These are phyloP conservation scores for Latheticus oryzae DNA, from an alignment of 2,888 invertebrate genomes.

Conservation along the genomic window DNA sequence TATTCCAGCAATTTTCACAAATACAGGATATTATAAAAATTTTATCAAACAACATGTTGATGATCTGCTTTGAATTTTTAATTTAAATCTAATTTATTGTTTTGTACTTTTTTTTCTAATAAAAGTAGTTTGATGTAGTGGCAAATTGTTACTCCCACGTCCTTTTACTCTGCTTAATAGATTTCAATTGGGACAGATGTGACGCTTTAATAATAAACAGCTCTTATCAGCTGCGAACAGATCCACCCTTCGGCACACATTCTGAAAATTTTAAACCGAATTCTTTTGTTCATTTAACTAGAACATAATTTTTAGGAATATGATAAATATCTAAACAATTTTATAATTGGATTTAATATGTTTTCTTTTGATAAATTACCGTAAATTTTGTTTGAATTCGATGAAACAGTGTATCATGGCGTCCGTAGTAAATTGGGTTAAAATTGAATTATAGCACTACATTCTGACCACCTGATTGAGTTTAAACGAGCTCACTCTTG, in stretches of 20 bases:
- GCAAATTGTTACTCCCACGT: slow-evolving; percentile 26
- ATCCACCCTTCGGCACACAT: slow-evolving; percentile 27
- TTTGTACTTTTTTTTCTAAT: slow-evolving; percentile 30
- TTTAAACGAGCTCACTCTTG: slow-evolving; percentile 20
- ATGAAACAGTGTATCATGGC: slow-evolving; percentile 10
- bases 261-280: slow-evolving; percentile 13
- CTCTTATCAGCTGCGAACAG: slow-evolving; percentile 33
- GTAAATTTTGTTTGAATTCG: neutral
- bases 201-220: slow-evolving; percentile 29
- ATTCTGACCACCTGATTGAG: slow-evolving; percentile 41
- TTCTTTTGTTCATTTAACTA: neutral
- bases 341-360: too few species aligned
- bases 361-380: too few species aligned
- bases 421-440: slow-evolving; percentile 32
- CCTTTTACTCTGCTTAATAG: slow-evolving; percentile 13
- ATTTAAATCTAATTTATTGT: slow-evolving; percentile 19
- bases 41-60: slow-evolving; percentile 29
- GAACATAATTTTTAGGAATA: slow-evolving; percentile 1
- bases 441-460: slow-evolving; percentile 40
- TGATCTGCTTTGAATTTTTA: slow-evolving; percentile 22
- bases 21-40: slow-evolving; percentile 21
- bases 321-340: too few species aligned
- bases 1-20: slow-evolving; percentile 28
- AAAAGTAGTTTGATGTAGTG: slow-evolving; percentile 12
- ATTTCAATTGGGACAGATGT: slow-evolving; percentile 32